These are phyloP conservation scores for Formica exsecta DNA, from an alignment of 1,140 invertebrate species.

Conservation along the genomic window DNA sequence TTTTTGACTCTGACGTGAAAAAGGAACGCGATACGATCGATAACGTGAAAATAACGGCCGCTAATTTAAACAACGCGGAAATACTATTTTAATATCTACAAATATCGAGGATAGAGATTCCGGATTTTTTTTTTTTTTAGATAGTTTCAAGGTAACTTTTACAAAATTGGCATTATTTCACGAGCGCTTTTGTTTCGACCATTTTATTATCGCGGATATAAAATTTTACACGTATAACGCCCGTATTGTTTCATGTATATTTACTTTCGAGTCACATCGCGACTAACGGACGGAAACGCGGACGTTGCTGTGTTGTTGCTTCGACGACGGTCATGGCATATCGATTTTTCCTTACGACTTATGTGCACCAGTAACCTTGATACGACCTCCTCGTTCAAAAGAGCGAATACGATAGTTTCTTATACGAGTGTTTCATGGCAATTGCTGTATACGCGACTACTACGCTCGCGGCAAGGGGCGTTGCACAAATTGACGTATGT, in stretches of 20 bases:
- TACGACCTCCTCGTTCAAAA: conserved; percentile 52
- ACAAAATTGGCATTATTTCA: background rate
- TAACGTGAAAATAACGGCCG: conserved; percentile 32
- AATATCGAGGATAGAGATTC: background rate
- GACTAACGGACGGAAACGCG: conserved; percentile 40
- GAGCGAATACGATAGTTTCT: conserved; percentile 44
- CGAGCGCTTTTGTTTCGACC: background rate
- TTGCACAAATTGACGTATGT: background rate
- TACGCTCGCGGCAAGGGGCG: background rate
- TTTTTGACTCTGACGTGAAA: background rate
- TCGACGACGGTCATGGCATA: conserved; percentile 53
- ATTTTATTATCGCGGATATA: background rate
- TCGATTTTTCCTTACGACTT: conserved; percentile 70
- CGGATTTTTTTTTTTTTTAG: background rate
- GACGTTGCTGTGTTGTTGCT: background rate
- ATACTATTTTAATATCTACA: background rate
- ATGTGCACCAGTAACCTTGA: conserved; percentile 52
- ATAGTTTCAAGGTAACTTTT: background rate
- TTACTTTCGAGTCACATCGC: conserved; percentile 64
- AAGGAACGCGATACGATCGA: background rate
- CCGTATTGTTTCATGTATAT: background rate
- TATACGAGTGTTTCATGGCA: conserved; percentile 7
- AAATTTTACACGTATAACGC: background rate
- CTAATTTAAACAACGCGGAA: background rate
- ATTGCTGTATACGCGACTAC: background rate